phyloP scores from a whole-genome alignment of 2,888 invertebrate genomes.

The Xanthostigma xanthostigma region DNA sequence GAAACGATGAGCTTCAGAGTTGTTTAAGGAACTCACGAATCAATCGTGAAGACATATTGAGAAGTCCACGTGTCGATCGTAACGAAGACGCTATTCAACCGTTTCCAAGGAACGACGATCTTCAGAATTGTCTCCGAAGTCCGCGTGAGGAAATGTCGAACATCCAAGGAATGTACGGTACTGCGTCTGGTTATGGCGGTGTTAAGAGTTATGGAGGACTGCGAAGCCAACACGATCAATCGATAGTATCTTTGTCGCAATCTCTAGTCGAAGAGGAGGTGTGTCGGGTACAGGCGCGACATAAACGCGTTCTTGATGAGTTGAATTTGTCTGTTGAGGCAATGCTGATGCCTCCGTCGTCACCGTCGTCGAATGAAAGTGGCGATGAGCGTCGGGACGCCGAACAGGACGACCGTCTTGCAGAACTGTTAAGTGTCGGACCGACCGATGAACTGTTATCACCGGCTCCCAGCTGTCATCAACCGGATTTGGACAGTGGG shows the following conservation, averaged over 20 bases:
- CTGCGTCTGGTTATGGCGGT: not conserved
- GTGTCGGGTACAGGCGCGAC: constrained; percentile 66
- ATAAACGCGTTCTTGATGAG: constrained; percentile 70
- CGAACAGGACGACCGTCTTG: constrained; percentile 43
- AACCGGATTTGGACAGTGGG: constrained; percentile 63
- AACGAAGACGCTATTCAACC: too few relatives aligned
- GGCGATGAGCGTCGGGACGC: constrained; percentile 46
- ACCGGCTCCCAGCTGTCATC: constrained; percentile 43
- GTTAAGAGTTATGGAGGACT: not conserved
- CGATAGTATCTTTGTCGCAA: constrained; percentile 51
- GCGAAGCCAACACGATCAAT: constrained; percentile 28
- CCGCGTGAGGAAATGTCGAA: too few relatives aligned
- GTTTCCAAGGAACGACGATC: too few relatives aligned
- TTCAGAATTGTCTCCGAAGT: too few relatives aligned
- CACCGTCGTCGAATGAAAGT: constrained; percentile 36
- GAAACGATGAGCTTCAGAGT: too few relatives aligned
- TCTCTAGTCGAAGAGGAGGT: constrained; percentile 72
- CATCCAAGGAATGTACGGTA: too few relatives aligned
- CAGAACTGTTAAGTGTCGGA: constrained; percentile 50
- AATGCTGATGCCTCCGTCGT: constrained; percentile 73
- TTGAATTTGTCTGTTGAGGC: constrained; percentile 78
- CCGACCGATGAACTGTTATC: constrained; percentile 59
- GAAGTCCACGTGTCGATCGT: too few relatives aligned
- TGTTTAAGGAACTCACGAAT: too few relatives aligned
- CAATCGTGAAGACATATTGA: too few relatives aligned